These are phyloP conservation scores for Lordiphosa stackelbergi DNA, from an alignment of 1,140 invertebrate species.

Conservation along the genomic window DNA sequence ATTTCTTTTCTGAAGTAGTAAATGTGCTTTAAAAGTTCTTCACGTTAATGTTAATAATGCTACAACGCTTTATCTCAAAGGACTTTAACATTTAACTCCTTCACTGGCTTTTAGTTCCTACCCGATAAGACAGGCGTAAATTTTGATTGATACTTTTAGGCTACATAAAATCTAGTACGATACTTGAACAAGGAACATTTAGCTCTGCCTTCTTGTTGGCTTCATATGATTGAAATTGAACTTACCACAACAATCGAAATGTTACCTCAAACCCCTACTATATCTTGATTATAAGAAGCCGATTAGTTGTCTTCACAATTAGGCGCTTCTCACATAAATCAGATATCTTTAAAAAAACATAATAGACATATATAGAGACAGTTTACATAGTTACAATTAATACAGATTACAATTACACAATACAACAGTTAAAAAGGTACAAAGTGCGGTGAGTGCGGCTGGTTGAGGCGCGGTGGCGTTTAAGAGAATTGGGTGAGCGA, in stretches of 20 bases:
- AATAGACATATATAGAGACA: conserved; percentile 21
- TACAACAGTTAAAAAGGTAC: conserved; percentile 69
- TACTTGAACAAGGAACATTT: too few relatives aligned
- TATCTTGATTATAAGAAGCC: not conserved
- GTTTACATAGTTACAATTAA: conserved; percentile 11
- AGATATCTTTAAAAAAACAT: not conserved
- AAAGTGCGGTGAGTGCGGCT: conserved; percentile 71
- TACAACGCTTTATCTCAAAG: too few relatives aligned
- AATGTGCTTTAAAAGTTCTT: too few relatives aligned
- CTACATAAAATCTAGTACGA: too few relatives aligned
- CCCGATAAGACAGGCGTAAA: too few relatives aligned
- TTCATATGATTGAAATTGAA: too few relatives aligned
- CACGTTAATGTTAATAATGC: too few relatives aligned
- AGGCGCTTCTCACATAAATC: not conserved
- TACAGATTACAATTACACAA: conserved; percentile 45
- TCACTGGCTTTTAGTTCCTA: too few relatives aligned
- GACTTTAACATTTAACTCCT: too few relatives aligned
- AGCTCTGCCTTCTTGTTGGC: too few relatives aligned
- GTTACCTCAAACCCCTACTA: not conserved
- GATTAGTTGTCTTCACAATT: not conserved
- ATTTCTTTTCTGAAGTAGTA: too few relatives aligned
- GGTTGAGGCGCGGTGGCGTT: conserved; percentile 47
- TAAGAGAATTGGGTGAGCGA: conserved; percentile 10
- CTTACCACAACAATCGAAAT: not conserved
- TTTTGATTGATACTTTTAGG: too few relatives aligned